These are phyloP conservation scores for Valencia hispanica DNA, from an alignment of 2,797 vertebrate species.

Conservation along the genomic window DNA sequence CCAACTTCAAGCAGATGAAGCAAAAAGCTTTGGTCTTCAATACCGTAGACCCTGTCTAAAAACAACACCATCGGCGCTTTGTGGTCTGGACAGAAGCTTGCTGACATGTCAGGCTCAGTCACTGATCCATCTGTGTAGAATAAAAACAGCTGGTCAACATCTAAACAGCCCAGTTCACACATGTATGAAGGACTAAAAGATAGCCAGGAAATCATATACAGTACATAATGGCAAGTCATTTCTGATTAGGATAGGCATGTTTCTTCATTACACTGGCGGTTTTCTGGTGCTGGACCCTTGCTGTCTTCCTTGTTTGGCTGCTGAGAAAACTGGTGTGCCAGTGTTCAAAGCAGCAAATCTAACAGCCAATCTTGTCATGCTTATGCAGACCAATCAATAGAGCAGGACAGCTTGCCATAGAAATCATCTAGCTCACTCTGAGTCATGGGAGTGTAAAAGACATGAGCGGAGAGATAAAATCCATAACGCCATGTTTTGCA, in stretches of 20 bases:
- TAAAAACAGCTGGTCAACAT: not conserved
- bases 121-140: slow-evolving; percentile 88
- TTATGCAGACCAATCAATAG: slow-evolving; percentile 71
- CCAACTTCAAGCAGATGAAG: slow-evolving; percentile 96
- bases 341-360: slow-evolving; percentile 57
- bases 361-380: slow-evolving; percentile 46
- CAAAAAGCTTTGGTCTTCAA: slow-evolving; percentile 95
- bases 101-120: slow-evolving; percentile 94
- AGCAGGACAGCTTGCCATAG: slow-evolving; percentile 58
- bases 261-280: slow-evolving; percentile 55
- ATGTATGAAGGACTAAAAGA: slow-evolving; percentile 28
- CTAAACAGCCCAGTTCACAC: slow-evolving; percentile 5
- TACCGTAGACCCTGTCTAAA: slow-evolving; percentile 95
- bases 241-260: slow-evolving; percentile 48
- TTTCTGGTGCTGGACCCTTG: slow-evolving; percentile 35
- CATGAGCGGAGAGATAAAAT: slow-evolving; percentile 63
- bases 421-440: slow-evolving; percentile 65
- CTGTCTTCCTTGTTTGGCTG: slow-evolving; percentile 40
- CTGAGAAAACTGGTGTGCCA: slow-evolving; percentile 50
- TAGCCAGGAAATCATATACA: slow-evolving; percentile 9
- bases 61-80: slow-evolving; percentile 99
- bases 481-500: slow-evolving; percentile 46
- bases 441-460: slow-evolving; percentile 59
- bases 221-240: slow-evolving; percentile 50
- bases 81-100: slow-evolving; percentile 96